A percentile compares a stretch with the other conserved stretches of the same genome.
These are phyloP conservation scores for Phocoena phocoena DNA, from an alignment of 2,113 vertebrate species.

Conservation along the genomic window DNA sequence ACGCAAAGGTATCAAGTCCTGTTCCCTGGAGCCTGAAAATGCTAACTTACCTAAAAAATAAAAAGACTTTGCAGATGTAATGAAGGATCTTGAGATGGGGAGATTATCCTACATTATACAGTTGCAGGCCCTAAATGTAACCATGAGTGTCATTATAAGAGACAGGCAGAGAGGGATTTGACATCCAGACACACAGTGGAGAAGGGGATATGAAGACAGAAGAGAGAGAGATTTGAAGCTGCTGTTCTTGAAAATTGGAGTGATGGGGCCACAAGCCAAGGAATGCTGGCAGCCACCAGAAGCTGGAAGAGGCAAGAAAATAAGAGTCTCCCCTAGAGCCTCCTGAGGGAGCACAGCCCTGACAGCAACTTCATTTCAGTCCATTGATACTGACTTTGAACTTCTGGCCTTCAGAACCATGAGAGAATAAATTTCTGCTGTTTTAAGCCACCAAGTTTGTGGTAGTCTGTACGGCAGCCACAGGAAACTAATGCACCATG, in stretches of 20 bases:
- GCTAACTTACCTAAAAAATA: background rate
- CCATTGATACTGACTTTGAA: background rate
- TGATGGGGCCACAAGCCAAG: background rate
- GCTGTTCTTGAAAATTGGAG: background rate
- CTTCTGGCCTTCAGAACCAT: background rate
- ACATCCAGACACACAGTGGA: background rate
- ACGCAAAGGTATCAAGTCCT: background rate
- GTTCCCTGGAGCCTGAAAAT: background rate
- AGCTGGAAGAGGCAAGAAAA: background rate
- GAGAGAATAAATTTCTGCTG: background rate
- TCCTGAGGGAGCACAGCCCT: background rate
- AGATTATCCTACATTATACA: background rate
- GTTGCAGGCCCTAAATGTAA: background rate
- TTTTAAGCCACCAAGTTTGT: background rate
- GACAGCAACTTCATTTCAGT: background rate
- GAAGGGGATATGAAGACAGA: background rate
- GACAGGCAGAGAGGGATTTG: background rate
- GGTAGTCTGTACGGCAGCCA: background rate
- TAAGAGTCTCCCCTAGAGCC: background rate
- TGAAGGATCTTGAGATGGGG: background rate
- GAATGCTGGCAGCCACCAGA: background rate
- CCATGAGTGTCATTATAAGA: background rate
- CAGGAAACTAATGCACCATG: background rate
- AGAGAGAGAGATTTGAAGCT: background rate
- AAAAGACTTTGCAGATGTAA: background rate